phyloP scores from a whole-genome alignment of 2,888 invertebrate species.

The Conistra vaccinii region DNA sequence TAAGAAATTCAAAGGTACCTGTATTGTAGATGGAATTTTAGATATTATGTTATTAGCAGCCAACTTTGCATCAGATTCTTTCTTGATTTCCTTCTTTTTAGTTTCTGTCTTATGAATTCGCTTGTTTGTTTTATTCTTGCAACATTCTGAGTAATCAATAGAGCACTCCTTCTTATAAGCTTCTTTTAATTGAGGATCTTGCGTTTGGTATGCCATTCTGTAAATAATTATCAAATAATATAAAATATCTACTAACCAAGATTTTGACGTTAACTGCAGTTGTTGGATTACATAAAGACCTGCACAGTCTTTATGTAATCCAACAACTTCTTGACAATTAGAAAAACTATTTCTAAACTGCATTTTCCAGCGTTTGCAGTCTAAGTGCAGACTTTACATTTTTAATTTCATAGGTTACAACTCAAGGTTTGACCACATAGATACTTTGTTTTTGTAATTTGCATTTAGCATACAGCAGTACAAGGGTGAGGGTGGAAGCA shows the following conservation, averaged over 20 bases:
- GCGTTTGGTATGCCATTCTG: conserved; percentile 85
- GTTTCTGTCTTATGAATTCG: conserved; percentile 73
- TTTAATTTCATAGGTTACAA: too few relatives aligned
- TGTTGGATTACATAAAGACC: too few relatives aligned
- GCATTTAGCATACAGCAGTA: too few relatives aligned
- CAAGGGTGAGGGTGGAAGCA: background rate
- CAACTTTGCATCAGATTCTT: conserved; percentile 63
- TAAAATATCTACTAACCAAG: background rate
- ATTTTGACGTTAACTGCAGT: too few relatives aligned
- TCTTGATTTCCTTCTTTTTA: conserved; percentile 73
- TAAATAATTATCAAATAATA: conserved; percentile 50
- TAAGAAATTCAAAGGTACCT: conserved; percentile 71
- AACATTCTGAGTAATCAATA: conserved; percentile 83
- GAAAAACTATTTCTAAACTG: background rate
- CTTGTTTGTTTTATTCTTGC: conserved; percentile 76
- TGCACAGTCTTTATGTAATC: background rate
- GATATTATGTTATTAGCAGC: conserved; percentile 71
- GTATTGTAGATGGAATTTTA: conserved; percentile 85
- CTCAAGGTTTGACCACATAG: background rate
- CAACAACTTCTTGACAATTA: background rate
- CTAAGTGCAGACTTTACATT: background rate
- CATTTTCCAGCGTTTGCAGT: background rate
- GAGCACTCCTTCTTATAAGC: conserved; percentile 80
- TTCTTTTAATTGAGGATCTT: conserved; percentile 83
- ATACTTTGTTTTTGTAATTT: background rate